phyloP scores from a whole-genome alignment of 2,888 invertebrate species.

The Trachelus iudaicus region DNA sequence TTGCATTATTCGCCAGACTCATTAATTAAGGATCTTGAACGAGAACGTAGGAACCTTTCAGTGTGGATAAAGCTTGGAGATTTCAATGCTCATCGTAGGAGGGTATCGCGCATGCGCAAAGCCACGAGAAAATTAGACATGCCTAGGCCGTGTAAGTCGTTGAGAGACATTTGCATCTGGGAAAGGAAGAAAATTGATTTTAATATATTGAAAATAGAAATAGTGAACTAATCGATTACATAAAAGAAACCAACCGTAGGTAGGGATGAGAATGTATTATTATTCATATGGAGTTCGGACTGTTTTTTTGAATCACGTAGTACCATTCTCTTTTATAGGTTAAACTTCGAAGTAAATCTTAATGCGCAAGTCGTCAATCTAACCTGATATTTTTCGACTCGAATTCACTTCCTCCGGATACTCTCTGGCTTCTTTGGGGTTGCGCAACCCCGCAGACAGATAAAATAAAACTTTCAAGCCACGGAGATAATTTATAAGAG shows the following conservation, averaged over 20 bases:
- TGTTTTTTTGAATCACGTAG: background rate
- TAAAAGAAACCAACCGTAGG: background rate
- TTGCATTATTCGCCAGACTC: background rate
- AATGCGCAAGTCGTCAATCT: background rate
- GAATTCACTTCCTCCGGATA: background rate
- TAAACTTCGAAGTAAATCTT: background rate
- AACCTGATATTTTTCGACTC: background rate
- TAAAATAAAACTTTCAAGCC: slow-evolving; percentile 47
- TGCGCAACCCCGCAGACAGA: slow-evolving; percentile 18
- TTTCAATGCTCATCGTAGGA: background rate
- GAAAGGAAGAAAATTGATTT: background rate
- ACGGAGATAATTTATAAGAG: slow-evolving; percentile 45
- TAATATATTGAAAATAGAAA: background rate
- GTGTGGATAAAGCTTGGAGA: background rate
- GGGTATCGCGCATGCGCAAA: background rate
- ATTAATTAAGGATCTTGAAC: background rate
- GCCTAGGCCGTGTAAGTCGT: background rate
- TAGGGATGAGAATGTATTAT: background rate
- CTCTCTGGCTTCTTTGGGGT: background rate
- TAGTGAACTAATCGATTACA: background rate
- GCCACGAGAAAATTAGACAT: background rate
- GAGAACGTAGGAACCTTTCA: background rate
- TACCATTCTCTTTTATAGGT: background rate
- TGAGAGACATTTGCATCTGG: background rate
- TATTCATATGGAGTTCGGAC: background rate